Conservation (phyloP, 92 coral and sea anemone species). For the Heliopora coerulea region DNA sequence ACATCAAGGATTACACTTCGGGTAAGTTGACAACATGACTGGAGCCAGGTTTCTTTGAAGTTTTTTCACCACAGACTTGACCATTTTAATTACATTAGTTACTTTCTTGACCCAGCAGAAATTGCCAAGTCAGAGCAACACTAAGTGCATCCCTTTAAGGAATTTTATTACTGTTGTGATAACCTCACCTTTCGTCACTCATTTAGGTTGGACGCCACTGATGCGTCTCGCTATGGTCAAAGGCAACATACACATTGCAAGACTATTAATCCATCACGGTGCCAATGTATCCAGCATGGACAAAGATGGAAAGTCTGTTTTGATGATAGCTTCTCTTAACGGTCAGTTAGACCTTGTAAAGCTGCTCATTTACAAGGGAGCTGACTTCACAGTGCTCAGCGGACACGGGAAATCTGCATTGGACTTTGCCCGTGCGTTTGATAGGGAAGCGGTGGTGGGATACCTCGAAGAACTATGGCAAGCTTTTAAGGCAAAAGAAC, state of each 20-base stretch:
- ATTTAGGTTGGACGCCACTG: conserved; percentile 93
- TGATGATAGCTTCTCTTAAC: conserved; percentile 93
- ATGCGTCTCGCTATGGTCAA: conserved; percentile 80
- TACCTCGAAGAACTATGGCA: conserved; percentile 80
- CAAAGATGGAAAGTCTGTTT: conserved; percentile 79
- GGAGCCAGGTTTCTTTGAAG: no score
- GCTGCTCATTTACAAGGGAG: conserved; percentile 83
- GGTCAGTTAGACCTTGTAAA: conserved; percentile 88
- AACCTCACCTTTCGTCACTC: neutral
- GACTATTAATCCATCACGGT: conserved; percentile 87
- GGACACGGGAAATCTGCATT: conserved; percentile 90
- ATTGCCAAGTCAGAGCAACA: no score
- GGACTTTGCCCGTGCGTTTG: conserved; percentile 92
- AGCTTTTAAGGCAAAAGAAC: conserved; percentile 61
- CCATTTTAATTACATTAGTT: no score
- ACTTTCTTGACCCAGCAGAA: no score
- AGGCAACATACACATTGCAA: conserved; percentile 79
- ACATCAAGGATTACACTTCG: conserved; percentile 90
- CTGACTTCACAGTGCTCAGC: conserved; percentile 59
- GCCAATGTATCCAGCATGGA: conserved; percentile 88
- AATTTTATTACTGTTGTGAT: neutral
- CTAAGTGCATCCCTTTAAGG: no score
- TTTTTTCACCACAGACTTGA: no score
- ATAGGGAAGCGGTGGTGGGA: conserved; percentile 72
- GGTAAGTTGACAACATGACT: conserved; percentile 65